Conservation (phyloP, 2,888 invertebrate species). For the Drosophila putrida region DNA sequence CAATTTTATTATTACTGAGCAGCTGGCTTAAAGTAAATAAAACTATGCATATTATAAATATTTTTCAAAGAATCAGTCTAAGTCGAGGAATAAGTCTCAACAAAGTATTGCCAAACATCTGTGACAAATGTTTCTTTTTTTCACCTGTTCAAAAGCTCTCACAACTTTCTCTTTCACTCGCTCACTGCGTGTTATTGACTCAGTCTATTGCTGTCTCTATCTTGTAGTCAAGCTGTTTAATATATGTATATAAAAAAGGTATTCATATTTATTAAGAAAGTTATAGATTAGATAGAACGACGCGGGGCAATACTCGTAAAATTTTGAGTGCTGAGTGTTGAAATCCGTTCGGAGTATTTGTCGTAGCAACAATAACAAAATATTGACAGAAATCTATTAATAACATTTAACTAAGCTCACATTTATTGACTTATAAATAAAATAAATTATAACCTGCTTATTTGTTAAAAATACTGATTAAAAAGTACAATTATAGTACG, state of each 20-base stretch:
- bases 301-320: conserved; percentile 9
- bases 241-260: conserved; percentile 18
- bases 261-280: conserved; percentile 33
- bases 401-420: conserved; percentile 59
- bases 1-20: not conserved
- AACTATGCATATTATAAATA: not conserved
- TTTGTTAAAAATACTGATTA: conserved; percentile 72
- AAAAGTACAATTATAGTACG: conserved; percentile 47
- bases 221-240: not conserved
- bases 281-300: conserved; percentile 33
- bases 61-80: not conserved
- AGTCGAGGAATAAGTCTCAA: not conserved
- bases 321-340: conserved; percentile 21
- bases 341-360: conserved; percentile 30
- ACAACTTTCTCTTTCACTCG: not conserved
- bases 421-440: conserved; percentile 71
- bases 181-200: not conserved
- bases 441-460: conserved; percentile 75
- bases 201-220: not conserved
- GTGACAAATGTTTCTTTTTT: conserved; percentile 42
- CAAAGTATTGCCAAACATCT: conserved; percentile 49
- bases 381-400: conserved; percentile 50
- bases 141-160: not conserved
- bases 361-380: conserved; percentile 28
- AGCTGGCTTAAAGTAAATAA: not conserved